Evolutionary conservation across 2,888 invertebrate genomes (phyloP), one percentile per base, ranked within the genome.

Genomic region (Entomobrya multifasciata): DNA sequence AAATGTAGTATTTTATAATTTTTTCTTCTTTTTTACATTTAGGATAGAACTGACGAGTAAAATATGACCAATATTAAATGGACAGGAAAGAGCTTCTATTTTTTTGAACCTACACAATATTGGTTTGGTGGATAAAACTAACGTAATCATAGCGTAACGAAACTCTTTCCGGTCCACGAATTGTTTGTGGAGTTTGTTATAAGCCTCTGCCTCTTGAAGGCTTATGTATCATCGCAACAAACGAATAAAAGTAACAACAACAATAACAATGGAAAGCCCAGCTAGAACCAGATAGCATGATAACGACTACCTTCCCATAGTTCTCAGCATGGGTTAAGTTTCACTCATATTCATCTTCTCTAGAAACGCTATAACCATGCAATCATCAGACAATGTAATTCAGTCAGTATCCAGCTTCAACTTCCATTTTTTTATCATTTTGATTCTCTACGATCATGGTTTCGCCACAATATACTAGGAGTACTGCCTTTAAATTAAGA

Each of bases 141-240:
- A n/a, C n/a, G n/a, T n/a, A n/a, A n/a, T n/a, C n/a, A n/a, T 49
- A 86, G 86, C 86, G 86, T 86, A 86, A 65, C 86, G 47, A 86
- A n/a, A 86, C 72, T 60, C 80, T 86, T 86, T 86, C 86, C 86
- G 84, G 84, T 80, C 72, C 78, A 44, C 41, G 41, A 57, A n/a
- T 41, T 65, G 25, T 57, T 57, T 57, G 41, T 81, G 22, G 52
- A 72, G 60, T 41, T 67, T 17, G 36, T 17, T 17, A 55, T 15
- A 62, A 62, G 27, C 36, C 30, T 55, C 20, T 6, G 55, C 20
- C 55, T 20, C 20, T 55, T 57, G 6, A n/a, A n/a, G n/a, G n/a
- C n/a, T n/a, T n/a, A n/a, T n/a, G n/a, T n/a, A n/a, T n/a, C n/a
- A n/a, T n/a, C 41, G 60, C 17, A 65, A 36, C 76, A 65, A 41